Conservation (phyloP, 2,888 invertebrate species). For the Acrobeloides nanus region DNA sequence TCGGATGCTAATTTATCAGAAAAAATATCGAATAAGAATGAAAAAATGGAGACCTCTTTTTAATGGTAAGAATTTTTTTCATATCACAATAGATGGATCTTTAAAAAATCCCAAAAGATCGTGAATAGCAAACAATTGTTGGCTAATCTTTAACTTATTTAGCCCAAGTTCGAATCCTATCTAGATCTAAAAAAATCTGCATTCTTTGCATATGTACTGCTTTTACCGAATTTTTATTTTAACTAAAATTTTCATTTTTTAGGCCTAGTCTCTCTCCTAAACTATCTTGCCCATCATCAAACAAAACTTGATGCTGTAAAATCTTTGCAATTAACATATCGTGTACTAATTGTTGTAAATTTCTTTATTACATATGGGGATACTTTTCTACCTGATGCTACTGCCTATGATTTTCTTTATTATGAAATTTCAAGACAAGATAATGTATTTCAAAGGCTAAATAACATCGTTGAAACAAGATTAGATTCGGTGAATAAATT, state of each 20-base stretch:
- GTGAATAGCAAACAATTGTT: too few species aligned
- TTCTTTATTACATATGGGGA: conserved; percentile 26
- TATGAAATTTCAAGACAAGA: conserved; percentile 20
- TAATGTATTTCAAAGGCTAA: conserved; percentile 13
- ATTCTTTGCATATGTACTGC: too few species aligned
- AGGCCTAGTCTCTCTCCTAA: conserved; percentile 16
- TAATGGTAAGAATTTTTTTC: conserved; percentile 18
- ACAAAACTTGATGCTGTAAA: conserved; percentile 7
- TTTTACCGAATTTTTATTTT: too few species aligned
- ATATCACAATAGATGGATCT: too few species aligned
- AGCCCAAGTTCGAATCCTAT: too few species aligned
- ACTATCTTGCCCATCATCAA: conserved; percentile 12
- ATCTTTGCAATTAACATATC: conserved; percentile 11
- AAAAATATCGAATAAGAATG: conserved; percentile 14
- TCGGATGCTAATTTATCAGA: conserved; percentile 18
- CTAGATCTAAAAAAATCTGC: too few species aligned
- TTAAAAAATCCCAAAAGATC: too few species aligned
- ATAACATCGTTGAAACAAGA: conserved; percentile 2
- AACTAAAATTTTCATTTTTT: conserved; percentile 14
- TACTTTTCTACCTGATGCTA: conserved; percentile 19
- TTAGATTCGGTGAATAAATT: too few species aligned
- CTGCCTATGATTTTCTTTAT: conserved; percentile 21
- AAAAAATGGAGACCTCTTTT: conserved; percentile 19
- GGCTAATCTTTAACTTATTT: too few species aligned
- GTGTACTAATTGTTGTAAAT: conserved; percentile 19